Conservation (phyloP, 2,113 vertebrate genomes). For the Capreolus pygargus region DNA sequence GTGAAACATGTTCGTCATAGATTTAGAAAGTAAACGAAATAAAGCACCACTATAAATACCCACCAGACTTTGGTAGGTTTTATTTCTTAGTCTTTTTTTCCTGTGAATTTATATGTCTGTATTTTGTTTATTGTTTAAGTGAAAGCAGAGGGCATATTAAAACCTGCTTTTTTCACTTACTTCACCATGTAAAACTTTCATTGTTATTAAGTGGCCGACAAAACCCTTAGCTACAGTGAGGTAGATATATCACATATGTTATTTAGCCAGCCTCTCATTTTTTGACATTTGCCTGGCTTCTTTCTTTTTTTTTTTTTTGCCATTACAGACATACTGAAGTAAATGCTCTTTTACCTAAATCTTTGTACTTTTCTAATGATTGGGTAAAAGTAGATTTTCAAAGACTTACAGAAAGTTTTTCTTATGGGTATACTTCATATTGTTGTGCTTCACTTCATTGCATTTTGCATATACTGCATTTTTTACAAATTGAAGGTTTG, state of each 20-base stretch:
- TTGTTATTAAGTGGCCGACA: slow-evolving; percentile 9
- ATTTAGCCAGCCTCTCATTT: slow-evolving; percentile 13
- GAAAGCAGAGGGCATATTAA: background rate
- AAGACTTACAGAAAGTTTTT: background rate
- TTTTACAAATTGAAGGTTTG: background rate
- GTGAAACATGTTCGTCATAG: background rate
- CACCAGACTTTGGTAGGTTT: background rate
- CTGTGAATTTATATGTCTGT: background rate
- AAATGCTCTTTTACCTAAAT: background rate
- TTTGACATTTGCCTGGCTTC: background rate
- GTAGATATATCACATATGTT: background rate
- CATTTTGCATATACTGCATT: background rate
- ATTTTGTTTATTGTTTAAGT: background rate
- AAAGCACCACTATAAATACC: background rate
- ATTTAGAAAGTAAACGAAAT: slow-evolving; percentile 9
- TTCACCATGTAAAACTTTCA: background rate
- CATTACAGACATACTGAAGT: background rate
- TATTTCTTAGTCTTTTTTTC: background rate
- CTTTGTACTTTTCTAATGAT: slow-evolving; percentile 14
- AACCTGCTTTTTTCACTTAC: background rate
- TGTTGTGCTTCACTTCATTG: background rate
- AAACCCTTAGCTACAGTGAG: background rate
- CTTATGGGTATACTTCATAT: background rate
- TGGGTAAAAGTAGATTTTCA: slow-evolving; percentile 16
- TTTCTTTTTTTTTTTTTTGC: background rate